Percentiles rank a stretch among this genome's conserved stretches.
phyloP scores from a whole-genome alignment of 2,888 invertebrate species.

The Parnassius smintheus region DNA sequence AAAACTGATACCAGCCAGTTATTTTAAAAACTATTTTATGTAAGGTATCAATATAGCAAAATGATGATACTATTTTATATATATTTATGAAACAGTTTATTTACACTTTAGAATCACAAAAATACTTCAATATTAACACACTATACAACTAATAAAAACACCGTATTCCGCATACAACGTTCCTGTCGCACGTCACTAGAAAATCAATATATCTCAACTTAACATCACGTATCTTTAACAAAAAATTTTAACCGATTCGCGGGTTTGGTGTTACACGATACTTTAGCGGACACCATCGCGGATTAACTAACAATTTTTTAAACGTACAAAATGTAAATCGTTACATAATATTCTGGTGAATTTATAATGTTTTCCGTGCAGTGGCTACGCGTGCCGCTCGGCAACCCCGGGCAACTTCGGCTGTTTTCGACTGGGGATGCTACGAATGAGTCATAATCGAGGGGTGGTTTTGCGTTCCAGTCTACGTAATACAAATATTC shows the following conservation, averaged over 20 bases:
- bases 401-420: conserved; percentile 50
- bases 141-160: conserved; percentile 62
- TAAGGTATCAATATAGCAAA: background rate
- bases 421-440: conserved; percentile 54
- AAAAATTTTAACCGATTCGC: conserved; percentile 28
- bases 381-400: conserved; percentile 51
- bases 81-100: conserved; percentile 9
- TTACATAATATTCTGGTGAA: conserved; percentile 68
- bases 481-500: conserved; percentile 37
- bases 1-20: conserved; percentile 3
- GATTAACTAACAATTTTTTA: conserved; percentile 17
- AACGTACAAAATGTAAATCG: conserved; percentile 42
- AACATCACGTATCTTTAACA: conserved; percentile 41
- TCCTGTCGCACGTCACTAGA: conserved; percentile 60
- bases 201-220: conserved; percentile 65
- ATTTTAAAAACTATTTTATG: too few species aligned
- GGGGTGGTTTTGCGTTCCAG: conserved; percentile 69
- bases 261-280: background rate
- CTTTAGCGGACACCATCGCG: background rate
- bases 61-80: background rate
- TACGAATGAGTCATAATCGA: conserved; percentile 66
- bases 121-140: conserved; percentile 47
- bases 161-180: conserved; percentile 62
- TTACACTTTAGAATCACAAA: conserved; percentile 29
- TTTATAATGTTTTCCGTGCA: conserved; percentile 63